These are phyloP conservation scores for Hydrozoanthus gracilis DNA, from an alignment of 92 coral and sea anemone species.

Conservation along the genomic window DNA sequence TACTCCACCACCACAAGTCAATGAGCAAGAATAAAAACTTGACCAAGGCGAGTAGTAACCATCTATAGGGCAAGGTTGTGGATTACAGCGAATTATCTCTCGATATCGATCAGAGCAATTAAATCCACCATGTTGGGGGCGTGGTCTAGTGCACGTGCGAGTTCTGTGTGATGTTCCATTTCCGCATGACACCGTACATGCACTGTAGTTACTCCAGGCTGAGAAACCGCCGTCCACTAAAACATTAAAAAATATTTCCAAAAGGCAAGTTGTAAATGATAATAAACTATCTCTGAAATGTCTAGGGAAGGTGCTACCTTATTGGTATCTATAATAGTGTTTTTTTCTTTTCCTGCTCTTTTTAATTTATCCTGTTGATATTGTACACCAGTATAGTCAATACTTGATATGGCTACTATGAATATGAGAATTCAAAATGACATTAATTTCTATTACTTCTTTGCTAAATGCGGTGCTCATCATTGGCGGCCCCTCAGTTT, in stretches of 20 bases:
- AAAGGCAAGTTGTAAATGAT: no score
- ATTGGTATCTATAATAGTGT: no score
- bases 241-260: not conserved
- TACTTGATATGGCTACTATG: no score
- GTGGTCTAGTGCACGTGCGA: conserved; percentile 70
- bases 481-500: no score
- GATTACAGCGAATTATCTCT: conserved; percentile 54
- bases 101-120: conserved; percentile 53
- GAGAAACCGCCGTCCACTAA: conserved; percentile 73
- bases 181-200: conserved; percentile 63
- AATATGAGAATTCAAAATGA: no score
- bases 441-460: no score
- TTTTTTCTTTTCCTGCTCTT: no score
- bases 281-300: no score
- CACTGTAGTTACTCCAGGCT: conserved; percentile 67
- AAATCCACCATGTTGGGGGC: conserved; percentile 68
- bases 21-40: conserved; percentile 56
- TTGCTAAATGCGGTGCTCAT: no score
- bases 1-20: conserved; percentile 68
- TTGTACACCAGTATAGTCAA: no score
- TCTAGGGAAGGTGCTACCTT: no score
- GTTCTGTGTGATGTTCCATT: conserved; percentile 48
- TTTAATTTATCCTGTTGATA: no score
- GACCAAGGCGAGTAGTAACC: conserved; percentile 75
- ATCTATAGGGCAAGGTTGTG: conserved; percentile 66